Percentiles rank a stretch among this genome's conserved stretches.
Conservation (phyloP, 2,113 vertebrate genomes). For the Mungos mungo region DNA sequence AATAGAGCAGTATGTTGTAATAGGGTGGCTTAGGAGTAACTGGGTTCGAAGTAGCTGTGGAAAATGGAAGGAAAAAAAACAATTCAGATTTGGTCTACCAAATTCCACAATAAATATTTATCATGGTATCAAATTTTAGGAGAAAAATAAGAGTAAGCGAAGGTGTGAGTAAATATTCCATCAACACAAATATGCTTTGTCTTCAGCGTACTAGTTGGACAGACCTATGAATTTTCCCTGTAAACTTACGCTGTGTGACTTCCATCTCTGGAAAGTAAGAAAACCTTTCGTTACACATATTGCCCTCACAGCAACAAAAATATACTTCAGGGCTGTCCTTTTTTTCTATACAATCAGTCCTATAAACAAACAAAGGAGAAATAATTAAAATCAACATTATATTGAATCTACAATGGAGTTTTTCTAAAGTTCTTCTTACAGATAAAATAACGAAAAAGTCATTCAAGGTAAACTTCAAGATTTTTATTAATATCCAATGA, state of each 20-base stretch:
- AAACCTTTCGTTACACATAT: conserved; percentile 97
- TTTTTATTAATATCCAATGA: conserved; percentile 6
- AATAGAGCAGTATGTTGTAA: conserved; percentile 96
- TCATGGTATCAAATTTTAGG: not conserved
- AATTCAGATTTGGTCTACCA: conserved; percentile 39
- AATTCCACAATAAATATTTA: conserved; percentile 11
- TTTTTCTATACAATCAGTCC: conserved; percentile 95
- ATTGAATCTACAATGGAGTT: not conserved
- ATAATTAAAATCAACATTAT: conserved; percentile 48
- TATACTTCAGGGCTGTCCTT: conserved; percentile 97
- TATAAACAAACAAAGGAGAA: conserved; percentile 76
- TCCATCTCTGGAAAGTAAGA: conserved; percentile 92
- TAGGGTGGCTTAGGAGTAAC: conserved; percentile 93
- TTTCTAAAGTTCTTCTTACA: conserved; percentile 44
- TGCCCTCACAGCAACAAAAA: conserved; percentile 99
- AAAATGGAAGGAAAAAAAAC: conserved; percentile 2
- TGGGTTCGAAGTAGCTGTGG: conserved; percentile 95
- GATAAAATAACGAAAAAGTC: conserved; percentile 20
- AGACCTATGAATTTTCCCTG: not conserved
- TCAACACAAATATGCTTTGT: not conserved
- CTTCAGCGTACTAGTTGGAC: not conserved
- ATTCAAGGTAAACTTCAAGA: conserved; percentile 25
- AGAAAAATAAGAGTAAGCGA: not conserved
- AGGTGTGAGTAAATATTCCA: not conserved
- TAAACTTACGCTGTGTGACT: conserved; percentile 88